Conservation (phyloP, 2,113 vertebrate species). For the Macroglossus sobrinus region DNA sequence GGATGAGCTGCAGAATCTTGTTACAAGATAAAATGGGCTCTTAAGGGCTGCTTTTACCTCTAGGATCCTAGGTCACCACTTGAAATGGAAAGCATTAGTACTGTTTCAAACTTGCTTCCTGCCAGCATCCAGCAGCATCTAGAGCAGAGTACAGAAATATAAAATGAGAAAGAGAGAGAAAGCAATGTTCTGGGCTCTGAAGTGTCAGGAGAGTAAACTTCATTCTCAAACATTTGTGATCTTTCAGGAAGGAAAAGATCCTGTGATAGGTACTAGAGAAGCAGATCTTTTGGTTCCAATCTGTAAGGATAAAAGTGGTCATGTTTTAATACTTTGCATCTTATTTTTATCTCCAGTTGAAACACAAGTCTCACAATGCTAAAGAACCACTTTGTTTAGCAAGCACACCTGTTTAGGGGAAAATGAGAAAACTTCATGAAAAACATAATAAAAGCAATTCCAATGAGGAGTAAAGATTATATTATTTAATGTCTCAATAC, state of each 20-base stretch:
- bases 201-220: neutral
- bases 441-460: neutral
- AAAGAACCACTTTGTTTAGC: conserved; percentile 17
- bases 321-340: neutral
- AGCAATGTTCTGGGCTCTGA: neutral
- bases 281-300: neutral
- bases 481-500: neutral
- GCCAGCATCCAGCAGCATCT: neutral
- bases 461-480: neutral
- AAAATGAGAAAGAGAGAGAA: neutral
- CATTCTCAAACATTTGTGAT: neutral
- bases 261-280: neutral
- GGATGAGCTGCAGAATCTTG: neutral
- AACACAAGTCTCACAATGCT: neutral
- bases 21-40: conserved; percentile 39
- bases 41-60: conserved; percentile 37
- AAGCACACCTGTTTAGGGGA: neutral
- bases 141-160: neutral
- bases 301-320: neutral
- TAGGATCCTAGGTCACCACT: neutral
- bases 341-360: neutral
- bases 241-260: neutral
- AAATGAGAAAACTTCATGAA: neutral
- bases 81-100: neutral
- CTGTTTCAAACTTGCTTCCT: neutral